A percentile compares a stretch with the other conserved stretches of the same genome.
These are phyloP conservation scores for Panthera leo DNA, from an alignment of 2,113 vertebrate species.

Conservation along the genomic window DNA sequence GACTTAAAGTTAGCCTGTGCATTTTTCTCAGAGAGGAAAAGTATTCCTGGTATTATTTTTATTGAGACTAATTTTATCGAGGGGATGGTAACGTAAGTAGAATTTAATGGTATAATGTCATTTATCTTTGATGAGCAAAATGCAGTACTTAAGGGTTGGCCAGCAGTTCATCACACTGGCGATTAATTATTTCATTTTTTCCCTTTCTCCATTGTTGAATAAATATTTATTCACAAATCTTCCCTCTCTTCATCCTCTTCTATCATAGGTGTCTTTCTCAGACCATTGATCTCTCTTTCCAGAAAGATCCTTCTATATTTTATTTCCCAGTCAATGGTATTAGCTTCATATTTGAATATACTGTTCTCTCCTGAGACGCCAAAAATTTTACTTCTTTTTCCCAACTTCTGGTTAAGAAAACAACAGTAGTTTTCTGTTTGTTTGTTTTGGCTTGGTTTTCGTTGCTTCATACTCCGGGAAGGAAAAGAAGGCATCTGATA, in stretches of 20 bases:
- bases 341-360: not conserved
- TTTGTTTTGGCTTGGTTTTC: not conserved
- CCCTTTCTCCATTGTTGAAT: not conserved
- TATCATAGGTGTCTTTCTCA: not conserved
- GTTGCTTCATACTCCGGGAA: not conserved
- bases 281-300: not conserved
- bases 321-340: not conserved
- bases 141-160: not conserved
- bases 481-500: not conserved
- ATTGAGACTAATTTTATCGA: not conserved
- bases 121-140: constrained; percentile 15
- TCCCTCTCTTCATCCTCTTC: not conserved
- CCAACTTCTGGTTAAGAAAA: not conserved
- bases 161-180: not conserved
- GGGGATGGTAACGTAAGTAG: not conserved
- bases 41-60: not conserved
- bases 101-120: not conserved
- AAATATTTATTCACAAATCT: not conserved
- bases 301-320: not conserved
- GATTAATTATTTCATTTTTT: not conserved
- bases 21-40: constrained; percentile 10
- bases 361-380: not conserved
- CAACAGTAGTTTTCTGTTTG: not conserved
- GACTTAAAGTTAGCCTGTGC: not conserved
- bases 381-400: not conserved